Base-by-base conservation (phyloP, 2,888 invertebrate species). In the Serripes groenlandicus region DNA sequence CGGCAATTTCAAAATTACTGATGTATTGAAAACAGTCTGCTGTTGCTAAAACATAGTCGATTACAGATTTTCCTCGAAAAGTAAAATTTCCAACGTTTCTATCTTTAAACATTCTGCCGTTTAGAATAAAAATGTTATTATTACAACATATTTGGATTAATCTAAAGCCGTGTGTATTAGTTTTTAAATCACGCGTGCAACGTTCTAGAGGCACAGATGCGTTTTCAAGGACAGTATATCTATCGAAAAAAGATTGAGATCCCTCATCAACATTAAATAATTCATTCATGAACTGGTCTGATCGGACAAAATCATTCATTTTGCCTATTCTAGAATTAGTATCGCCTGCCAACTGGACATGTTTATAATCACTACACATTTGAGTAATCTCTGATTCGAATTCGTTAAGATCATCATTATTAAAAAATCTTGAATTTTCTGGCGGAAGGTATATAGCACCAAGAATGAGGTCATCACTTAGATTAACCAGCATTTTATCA, bases 41-140 rank as follows among this genome's bases (percentile, higher is more conserved):
- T 7, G 71, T 52, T 11, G 78, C 32, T n/a, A 78, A 30, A 30
- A 66, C 62, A 56, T 72, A 78, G 42, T 78, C 78, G 23, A 72
- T 72, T 23, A 78, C 78, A n/a, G 72, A 66, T 37, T 11, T 72
- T 15, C 52, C 58, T 54, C 72, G 64, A 35, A 66, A 78, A 9
- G 72, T 78, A 21, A 66, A 78, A 18, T 64, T n/a, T 9, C 78
- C 72, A 26, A 30, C 37, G 5, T 35, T 32, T 64, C 37, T 71
- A 56, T 78, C 72, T 34, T 54, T 30, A 21, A 21, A 37, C n/a
- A 66, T 15, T 37, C 78, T 52, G 18, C 72, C 78, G 42, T 78
- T 78, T 9, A 72, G 3, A 15, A 78, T 64, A 42, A 78, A 78
- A 9, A 78, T n/a, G 37, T 66, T 72, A 35, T 78, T 78, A 56